A percentile compares a stretch with the other conserved stretches of the same genome.
Evolutionary conservation across 1,140 invertebrate species (phyloP).

Genomic region (Gryon sp.): DNA sequence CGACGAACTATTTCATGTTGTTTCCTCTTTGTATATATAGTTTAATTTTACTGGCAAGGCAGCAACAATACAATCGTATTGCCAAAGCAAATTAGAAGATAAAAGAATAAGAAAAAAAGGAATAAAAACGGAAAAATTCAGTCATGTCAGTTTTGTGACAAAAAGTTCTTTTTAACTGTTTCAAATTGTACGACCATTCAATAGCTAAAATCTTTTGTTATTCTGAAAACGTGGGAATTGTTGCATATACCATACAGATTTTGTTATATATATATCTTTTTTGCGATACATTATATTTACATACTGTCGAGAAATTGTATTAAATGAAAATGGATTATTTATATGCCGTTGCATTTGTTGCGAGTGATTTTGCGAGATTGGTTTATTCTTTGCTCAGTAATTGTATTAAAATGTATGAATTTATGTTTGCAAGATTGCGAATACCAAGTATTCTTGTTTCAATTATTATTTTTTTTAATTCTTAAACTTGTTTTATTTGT

Average conservation of each 20-base stretch:
- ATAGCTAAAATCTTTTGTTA: not conserved
- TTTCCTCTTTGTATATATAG: conserved; percentile 44
- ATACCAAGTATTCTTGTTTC: not conserved
- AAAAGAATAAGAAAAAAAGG: conserved; percentile 11
- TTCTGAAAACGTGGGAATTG: conserved; percentile 5
- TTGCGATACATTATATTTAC: conserved; percentile 7
- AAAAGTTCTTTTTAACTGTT: too few relatives aligned
- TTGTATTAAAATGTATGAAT: conserved; percentile 10
- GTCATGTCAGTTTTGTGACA: not conserved
- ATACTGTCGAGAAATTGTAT: conserved; percentile 13
- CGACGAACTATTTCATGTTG: not conserved
- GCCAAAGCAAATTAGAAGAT: conserved; percentile 30
- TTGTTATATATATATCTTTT: conserved; percentile 37
- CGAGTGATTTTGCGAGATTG: conserved; percentile 12
- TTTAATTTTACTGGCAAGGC: conserved; percentile 38
- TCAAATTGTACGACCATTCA: too few relatives aligned
- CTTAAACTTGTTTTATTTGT: conserved; percentile 7
- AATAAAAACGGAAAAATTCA: conserved; percentile 6
- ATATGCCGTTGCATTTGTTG: conserved; percentile 40
- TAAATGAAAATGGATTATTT: conserved; percentile 31
- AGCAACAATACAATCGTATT: conserved; percentile 29
- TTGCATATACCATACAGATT: conserved; percentile 22
- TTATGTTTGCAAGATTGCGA: conserved; percentile 12
- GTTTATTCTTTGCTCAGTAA: conserved; percentile 16
- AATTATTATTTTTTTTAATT: not conserved